Evolutionary conservation across 2,797 vertebrate genomes (phyloP).

Genomic region (Molossus alvarezi): DNA sequence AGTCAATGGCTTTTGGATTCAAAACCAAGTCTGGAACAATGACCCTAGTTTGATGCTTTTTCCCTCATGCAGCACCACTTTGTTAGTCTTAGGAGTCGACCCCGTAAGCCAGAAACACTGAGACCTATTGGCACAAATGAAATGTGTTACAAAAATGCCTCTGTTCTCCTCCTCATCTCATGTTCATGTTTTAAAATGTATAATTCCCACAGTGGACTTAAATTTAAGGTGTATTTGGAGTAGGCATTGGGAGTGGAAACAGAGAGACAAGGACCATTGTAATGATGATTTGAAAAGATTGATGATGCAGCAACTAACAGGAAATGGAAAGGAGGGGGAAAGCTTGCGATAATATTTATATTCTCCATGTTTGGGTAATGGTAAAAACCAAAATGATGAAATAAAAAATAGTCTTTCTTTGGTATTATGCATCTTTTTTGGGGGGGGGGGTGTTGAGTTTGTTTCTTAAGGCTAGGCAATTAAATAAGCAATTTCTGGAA

Average conservation of each 20-base stretch:
- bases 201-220: constrained; percentile 6
- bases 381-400: background rate
- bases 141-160: background rate
- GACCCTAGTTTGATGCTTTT: background rate
- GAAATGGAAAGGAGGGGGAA: background rate
- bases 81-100: background rate
- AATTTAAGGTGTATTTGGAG: background rate
- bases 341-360: background rate
- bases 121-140: background rate
- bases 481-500: background rate
- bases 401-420: background rate
- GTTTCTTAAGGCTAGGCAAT: constrained; percentile 16
- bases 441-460: background rate
- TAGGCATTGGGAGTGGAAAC: background rate
- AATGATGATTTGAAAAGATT: background rate
- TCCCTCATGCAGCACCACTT: background rate
- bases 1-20: background rate
- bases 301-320: background rate
- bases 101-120: background rate
- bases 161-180: background rate
- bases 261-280: background rate
- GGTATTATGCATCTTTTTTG: background rate
- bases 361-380: background rate
- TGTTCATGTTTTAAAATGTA: background rate
- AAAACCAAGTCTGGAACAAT: constrained; percentile 27